Percentiles rank a stretch among this genome's conserved stretches.
Evolutionary conservation across 2,797 vertebrate species (phyloP).

Genomic region (Pipistrellus pygmaeus): DNA sequence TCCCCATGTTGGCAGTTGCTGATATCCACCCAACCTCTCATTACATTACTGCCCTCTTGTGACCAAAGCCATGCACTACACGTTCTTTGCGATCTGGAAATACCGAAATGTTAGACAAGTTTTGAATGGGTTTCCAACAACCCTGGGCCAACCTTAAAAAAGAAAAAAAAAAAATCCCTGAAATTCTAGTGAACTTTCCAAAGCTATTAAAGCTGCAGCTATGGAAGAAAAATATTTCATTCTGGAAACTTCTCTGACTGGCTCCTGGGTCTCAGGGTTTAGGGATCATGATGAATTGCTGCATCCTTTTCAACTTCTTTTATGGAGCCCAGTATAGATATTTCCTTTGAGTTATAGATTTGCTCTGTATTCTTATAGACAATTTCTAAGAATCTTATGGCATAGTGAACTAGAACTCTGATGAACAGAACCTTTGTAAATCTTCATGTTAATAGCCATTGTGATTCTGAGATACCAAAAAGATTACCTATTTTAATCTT

Average conservation of each 20-base stretch:
- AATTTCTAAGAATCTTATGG: not conserved
- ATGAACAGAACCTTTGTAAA: rapidly evolving
- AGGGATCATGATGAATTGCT: not conserved
- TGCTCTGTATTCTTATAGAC: not conserved
- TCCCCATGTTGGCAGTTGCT: rapidly evolving
- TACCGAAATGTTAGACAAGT: not conserved
- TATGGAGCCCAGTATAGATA: not conserved
- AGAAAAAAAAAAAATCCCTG: not conserved
- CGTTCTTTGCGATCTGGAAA: not conserved
- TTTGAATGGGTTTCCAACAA: not conserved
- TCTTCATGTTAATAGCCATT: not conserved
- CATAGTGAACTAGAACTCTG: too few species aligned
- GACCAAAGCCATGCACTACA: not conserved
- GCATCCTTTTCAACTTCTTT: not conserved
- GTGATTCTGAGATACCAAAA: not conserved
- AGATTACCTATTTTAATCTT: not conserved
- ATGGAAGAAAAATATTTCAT: not conserved
- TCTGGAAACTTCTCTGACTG: too few species aligned
- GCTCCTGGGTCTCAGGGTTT: not conserved
- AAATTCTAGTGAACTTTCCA: not conserved
- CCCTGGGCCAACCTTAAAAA: not conserved
- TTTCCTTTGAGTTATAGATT: not conserved
- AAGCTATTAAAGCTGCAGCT: not conserved
- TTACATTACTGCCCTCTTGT: not conserved
- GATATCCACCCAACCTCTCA: rapidly evolving